Evolutionary conservation across 2,113 vertebrate species (phyloP).

Genomic region (Procapra przewalskii): DNA sequence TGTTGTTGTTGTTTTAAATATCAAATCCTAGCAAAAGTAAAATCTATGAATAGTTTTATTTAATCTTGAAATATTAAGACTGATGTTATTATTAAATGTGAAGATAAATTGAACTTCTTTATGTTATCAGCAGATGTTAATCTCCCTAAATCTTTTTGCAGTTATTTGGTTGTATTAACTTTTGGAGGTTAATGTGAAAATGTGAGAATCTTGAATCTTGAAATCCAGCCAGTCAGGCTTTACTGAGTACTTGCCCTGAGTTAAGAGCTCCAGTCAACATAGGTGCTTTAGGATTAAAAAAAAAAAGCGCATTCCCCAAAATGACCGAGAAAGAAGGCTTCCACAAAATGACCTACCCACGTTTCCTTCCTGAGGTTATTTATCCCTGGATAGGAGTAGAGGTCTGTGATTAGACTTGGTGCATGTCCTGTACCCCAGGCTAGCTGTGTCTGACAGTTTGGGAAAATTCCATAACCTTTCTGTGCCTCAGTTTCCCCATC

Average conservation of each 20-base stretch:
- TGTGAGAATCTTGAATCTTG: background rate
- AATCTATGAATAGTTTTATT: background rate
- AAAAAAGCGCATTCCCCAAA: fast-evolving
- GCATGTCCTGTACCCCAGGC: background rate
- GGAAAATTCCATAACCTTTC: background rate
- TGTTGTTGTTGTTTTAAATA: background rate
- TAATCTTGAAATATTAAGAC: background rate
- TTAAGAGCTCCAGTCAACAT: background rate
- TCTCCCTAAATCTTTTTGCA: background rate
- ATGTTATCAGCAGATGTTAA: background rate
- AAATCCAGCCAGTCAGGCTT: background rate
- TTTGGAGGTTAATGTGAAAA: background rate
- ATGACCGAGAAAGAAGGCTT: background rate
- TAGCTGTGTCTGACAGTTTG: background rate
- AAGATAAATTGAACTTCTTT: background rate
- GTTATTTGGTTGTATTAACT: background rate
- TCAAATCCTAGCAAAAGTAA: background rate
- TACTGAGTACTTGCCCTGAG: background rate
- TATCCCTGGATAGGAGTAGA: background rate
- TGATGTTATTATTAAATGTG: background rate
- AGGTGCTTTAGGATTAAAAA: background rate
- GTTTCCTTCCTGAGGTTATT: background rate
- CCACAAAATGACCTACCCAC: fast-evolving
- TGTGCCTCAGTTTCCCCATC: background rate
- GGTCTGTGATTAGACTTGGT: background rate